phyloP scores from a whole-genome alignment of 2,888 invertebrate species.

The Ypsolopha sequella region DNA sequence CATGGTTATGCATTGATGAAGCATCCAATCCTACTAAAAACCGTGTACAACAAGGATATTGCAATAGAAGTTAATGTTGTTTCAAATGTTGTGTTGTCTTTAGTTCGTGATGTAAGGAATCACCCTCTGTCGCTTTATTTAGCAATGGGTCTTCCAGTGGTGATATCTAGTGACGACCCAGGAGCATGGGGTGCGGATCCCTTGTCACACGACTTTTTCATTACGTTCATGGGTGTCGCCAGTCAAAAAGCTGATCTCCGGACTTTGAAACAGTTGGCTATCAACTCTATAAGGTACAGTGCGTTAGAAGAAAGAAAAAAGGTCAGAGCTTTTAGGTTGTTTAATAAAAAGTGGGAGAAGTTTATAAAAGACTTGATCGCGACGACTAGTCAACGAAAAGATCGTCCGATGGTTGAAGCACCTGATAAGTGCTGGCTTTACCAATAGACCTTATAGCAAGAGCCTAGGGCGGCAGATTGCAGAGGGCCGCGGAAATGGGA shows the following conservation, averaged over 20 bases:
- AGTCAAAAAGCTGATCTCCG: constrained; percentile 77
- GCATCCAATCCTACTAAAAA: constrained; percentile 75
- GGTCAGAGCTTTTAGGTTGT: constrained; percentile 22
- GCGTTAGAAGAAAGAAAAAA: constrained; percentile 41
- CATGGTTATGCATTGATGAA: constrained; percentile 82
- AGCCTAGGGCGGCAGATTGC: too few species aligned
- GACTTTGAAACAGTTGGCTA: constrained; percentile 79
- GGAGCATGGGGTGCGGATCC: constrained; percentile 82
- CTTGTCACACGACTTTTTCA: constrained; percentile 83
- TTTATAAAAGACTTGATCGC: constrained; percentile 33
- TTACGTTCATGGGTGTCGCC: constrained; percentile 81
- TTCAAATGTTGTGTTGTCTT: constrained; percentile 80
- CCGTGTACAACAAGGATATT: constrained; percentile 70
- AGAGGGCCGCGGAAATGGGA: too few species aligned
- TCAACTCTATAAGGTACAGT: constrained; percentile 81
- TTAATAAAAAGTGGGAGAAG: constrained; percentile 34
- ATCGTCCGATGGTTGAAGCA: too few species aligned
- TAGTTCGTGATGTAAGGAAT: constrained; percentile 80
- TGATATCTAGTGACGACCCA: constrained; percentile 85
- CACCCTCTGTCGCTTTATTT: constrained; percentile 79
- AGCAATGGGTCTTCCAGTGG: constrained; percentile 77
- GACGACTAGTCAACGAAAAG: not conserved
- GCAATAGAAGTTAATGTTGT: constrained; percentile 85
- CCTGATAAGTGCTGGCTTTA: too few species aligned
- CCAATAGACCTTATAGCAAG: too few species aligned